A percentile compares a stretch with the other conserved stretches of the same genome.
These are phyloP conservation scores for Litoditis marina DNA, from an alignment of 2,888 invertebrate species.

Conservation along the genomic window DNA sequence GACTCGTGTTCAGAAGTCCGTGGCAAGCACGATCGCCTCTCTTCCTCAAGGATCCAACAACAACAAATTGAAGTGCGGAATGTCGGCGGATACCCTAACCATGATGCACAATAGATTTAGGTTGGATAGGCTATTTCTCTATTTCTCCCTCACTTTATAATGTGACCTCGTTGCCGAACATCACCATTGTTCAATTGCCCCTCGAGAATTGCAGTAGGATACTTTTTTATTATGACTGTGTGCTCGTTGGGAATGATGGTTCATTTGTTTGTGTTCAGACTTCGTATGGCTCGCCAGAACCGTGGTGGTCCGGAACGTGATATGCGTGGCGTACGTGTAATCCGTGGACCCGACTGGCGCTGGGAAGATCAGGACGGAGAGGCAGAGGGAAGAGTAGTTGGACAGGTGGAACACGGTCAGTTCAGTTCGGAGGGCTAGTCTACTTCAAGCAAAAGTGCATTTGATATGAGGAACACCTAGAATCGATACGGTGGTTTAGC, in stretches of 20 bases:
- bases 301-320: constrained; percentile 18
- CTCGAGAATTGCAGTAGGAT: no score
- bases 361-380: constrained; percentile 78
- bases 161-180: no score
- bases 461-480: neutral
- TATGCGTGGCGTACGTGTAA: constrained; percentile 71
- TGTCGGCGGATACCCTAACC: constrained; percentile 19
- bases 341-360: constrained; percentile 79
- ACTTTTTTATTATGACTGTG: no score
- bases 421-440: no score
- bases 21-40: neutral
- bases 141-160: no score
- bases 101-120: constrained; percentile 21
- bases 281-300: neutral
- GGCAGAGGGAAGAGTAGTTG: constrained; percentile 72
- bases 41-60: constrained; percentile 25
- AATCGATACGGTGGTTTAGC: no score
- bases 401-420: constrained; percentile 70
- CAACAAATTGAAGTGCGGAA: constrained; percentile 28
- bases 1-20: neutral
- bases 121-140: no score
- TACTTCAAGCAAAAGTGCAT: constrained; percentile 82
- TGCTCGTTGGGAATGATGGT: no score
- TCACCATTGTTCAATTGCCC: no score
- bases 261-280: no score